Evolutionary conservation across 2,797 vertebrate genomes (phyloP), one percentile per base, ranked within the genome.

Genomic region (Takifugu rubripes): DNA sequence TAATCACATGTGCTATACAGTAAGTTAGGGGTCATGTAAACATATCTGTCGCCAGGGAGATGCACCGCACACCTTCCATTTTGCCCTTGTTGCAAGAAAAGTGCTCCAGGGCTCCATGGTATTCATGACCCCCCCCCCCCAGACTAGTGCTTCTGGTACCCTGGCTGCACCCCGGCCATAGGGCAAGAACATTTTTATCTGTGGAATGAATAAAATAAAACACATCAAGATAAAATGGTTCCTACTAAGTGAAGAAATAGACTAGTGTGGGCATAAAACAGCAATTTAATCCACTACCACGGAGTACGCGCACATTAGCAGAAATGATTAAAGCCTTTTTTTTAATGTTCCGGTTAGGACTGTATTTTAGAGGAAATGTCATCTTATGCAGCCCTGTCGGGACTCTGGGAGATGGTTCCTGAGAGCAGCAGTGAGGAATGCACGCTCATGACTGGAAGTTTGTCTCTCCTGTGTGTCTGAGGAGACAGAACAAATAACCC

Each of bases 31-130:
- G 68, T 80, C 75, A 48, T 54, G 63, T 69, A 68, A 78, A 64
- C 69, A 49, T 54, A 48, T 46, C 64, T 15, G 65, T 82, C 43
- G 6, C 70, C 64, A 79, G 80, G 68, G 80, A 27, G 40, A 80
- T 60, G 56, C 65, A 57, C 54, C 1, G 36, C 31, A 25, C 1
- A 0, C 15, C 25, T 68, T 68, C n/a, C 27, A 68, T 74, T 77
- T 67, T 16, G 12, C 45, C 53, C 52, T 56, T 52, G 53, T 12
- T 3, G 10, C 66, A 17, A 64, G 63, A 36, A 15, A 46, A 51
- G 59, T 49, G 76, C 57, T 68, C 47, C 25, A 0, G 53, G 55
- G 68, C 49, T 33, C 53, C 59, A 50, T 55, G 36, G 27, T 52
- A 61, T 72, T 40, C 53, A 52, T 54, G 73, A 78, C 59, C 45